Conservation (phyloP, 2,888 invertebrate genomes). For the Eristalis pertinax region DNA sequence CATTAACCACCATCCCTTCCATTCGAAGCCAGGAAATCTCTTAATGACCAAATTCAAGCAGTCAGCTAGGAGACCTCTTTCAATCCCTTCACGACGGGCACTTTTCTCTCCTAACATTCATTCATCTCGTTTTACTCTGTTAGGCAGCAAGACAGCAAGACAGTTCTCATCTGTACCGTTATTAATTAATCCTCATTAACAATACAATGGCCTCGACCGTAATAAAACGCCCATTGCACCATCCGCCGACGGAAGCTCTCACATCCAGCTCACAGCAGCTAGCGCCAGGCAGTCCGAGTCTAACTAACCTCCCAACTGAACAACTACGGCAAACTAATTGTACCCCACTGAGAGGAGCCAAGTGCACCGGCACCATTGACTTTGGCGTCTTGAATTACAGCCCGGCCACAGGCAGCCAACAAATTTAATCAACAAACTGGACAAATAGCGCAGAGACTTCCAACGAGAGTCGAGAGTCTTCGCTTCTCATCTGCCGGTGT, state of each 20-base stretch:
- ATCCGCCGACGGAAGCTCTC: not conserved
- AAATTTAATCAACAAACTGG: slow-evolving; percentile 70
- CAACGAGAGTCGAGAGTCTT: slow-evolving; percentile 13
- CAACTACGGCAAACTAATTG: slow-evolving; percentile 55
- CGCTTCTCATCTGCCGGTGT: slow-evolving; percentile 21
- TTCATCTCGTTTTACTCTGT: not conserved
- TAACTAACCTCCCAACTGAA: slow-evolving; percentile 29
- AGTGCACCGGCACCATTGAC: slow-evolving; percentile 58
- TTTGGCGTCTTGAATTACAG: slow-evolving; percentile 59
- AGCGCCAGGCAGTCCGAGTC: slow-evolving; percentile 22
- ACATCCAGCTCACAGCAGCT: slow-evolving; percentile 5
- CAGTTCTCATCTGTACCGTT: slow-evolving; percentile 33
- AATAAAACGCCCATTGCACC: slow-evolving; percentile 32
- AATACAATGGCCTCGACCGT: slow-evolving; percentile 51
- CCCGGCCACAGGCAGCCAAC: slow-evolving; percentile 38
- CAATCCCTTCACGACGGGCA: not conserved
- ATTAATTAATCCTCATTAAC: slow-evolving; percentile 58
- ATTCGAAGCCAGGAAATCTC: not conserved
- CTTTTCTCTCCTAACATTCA: not conserved
- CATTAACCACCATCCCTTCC: not conserved
- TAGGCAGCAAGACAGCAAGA: not conserved
- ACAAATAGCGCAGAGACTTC: slow-evolving; percentile 56
- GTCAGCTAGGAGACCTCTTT: not conserved
- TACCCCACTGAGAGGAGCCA: slow-evolving; percentile 14
- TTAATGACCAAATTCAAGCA: not conserved